Percentiles rank a stretch among this genome's conserved stretches.
These are phyloP conservation scores for Drosophila meridiana DNA, from an alignment of 2,888 invertebrate genomes.

Conservation along the genomic window DNA sequence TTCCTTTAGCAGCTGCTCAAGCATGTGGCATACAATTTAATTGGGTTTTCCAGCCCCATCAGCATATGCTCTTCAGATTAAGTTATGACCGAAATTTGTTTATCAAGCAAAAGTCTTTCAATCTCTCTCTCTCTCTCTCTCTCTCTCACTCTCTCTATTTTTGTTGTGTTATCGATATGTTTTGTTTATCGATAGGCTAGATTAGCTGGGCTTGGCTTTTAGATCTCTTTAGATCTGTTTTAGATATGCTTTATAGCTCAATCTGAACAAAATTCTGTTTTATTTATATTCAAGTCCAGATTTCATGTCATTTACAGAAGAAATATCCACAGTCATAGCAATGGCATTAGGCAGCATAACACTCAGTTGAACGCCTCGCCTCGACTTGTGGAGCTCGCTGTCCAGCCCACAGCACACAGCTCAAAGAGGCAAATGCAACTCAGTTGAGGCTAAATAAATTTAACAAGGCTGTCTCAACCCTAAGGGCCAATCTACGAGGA, in stretches of 20 bases:
- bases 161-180: not conserved
- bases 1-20: conserved; percentile 16
- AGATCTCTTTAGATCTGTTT: no score
- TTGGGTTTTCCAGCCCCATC: conserved; percentile 38
- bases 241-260: not conserved
- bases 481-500: conserved; percentile 24
- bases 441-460: conserved; percentile 31
- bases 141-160: not conserved
- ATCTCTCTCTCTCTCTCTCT: not conserved
- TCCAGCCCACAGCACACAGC: conserved; percentile 13
- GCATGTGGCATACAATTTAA: conserved; percentile 49
- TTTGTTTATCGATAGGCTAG: not conserved
- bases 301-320: not conserved
- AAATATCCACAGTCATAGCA: conserved; percentile 7
- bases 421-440: conserved; percentile 20
- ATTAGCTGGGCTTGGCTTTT: not conserved
- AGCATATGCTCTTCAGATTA: conserved; percentile 32
- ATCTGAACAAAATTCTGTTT: not conserved
- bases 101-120: not conserved
- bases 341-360: conserved; percentile 6
- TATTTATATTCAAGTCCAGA: not conserved
- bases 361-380: conserved; percentile 10
- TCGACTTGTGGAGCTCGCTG: not conserved
- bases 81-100: conserved; percentile 1
- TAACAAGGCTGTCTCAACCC: conserved; percentile 23